Evolutionary conservation across 2,888 invertebrate genomes (phyloP).

Genomic region (Tineola bisselliella): DNA sequence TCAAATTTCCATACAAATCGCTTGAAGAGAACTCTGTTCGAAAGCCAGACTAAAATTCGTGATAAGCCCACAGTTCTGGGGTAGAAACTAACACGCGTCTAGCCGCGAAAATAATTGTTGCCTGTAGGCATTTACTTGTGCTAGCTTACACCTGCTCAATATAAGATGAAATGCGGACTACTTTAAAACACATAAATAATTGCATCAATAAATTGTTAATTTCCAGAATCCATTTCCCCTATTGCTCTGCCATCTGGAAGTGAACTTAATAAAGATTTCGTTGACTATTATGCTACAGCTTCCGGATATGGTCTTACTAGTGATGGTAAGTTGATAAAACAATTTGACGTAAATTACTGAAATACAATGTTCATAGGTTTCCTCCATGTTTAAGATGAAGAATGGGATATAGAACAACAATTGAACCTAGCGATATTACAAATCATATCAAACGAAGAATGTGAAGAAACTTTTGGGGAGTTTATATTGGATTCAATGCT

Average conservation of each 20-base stretch:
- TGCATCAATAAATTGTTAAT: neutral
- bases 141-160: too few species aligned
- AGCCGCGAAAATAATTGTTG: too few species aligned
- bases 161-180: neutral
- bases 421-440: neutral
- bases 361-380: too few species aligned
- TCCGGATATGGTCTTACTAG: slow-evolving; percentile 35
- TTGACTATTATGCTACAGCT: slow-evolving; percentile 27
- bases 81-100: too few species aligned
- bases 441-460: slow-evolving; percentile 35
- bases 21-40: too few species aligned
- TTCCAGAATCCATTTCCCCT: slow-evolving; percentile 24
- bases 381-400: neutral
- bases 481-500: slow-evolving; percentile 25
- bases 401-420: neutral
- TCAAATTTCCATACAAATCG: too few species aligned
- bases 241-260: slow-evolving; percentile 27
- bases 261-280: slow-evolving; percentile 26
- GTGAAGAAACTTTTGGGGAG: slow-evolving; percentile 33
- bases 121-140: too few species aligned
- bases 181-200: neutral
- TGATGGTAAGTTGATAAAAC: slow-evolving; percentile 19
- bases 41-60: too few species aligned
- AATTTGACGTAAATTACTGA: too few species aligned
- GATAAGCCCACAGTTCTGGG: too few species aligned